Conservation (phyloP, 2,113 vertebrate genomes). For the Ochotona curzoniae region DNA sequence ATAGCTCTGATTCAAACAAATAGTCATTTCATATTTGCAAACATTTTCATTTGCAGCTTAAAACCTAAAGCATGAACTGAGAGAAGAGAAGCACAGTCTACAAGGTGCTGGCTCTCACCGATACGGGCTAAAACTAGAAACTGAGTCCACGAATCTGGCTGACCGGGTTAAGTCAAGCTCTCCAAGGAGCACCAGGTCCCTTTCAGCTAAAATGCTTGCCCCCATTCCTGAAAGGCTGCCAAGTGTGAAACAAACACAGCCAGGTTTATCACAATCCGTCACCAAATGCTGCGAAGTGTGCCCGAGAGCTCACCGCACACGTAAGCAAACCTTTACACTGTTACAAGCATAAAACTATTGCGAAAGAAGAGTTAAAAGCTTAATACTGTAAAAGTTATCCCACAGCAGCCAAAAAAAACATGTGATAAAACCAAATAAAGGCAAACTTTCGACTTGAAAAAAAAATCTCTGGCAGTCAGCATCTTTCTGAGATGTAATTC, state of each 20-base stretch:
- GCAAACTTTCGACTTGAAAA: background rate
- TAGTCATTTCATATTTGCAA: background rate
- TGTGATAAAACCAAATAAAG: constrained; percentile 30
- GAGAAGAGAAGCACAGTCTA: background rate
- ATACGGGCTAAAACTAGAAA: background rate
- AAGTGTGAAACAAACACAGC: background rate
- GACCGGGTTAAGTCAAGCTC: background rate
- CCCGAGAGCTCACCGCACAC: background rate
- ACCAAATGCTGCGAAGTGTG: background rate
- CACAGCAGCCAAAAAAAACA: background rate
- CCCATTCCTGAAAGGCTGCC: background rate
- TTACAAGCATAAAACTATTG: background rate
- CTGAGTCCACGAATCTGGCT: background rate
- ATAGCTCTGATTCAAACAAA: no score
- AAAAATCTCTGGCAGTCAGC: background rate
- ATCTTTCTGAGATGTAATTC: constrained; percentile 9
- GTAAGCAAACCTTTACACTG: constrained; percentile 1
- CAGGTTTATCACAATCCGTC: background rate
- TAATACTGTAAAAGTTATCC: constrained; percentile 34
- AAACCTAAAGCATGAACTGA: background rate
- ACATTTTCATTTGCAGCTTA: background rate
- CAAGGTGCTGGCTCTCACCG: background rate
- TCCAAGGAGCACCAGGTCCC: background rate
- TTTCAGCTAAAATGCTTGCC: background rate
- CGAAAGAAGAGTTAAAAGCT: background rate